These are phyloP conservation scores for Auanema freiburgensis DNA, from an alignment of 2,888 invertebrate genomes.

Conservation along the genomic window DNA sequence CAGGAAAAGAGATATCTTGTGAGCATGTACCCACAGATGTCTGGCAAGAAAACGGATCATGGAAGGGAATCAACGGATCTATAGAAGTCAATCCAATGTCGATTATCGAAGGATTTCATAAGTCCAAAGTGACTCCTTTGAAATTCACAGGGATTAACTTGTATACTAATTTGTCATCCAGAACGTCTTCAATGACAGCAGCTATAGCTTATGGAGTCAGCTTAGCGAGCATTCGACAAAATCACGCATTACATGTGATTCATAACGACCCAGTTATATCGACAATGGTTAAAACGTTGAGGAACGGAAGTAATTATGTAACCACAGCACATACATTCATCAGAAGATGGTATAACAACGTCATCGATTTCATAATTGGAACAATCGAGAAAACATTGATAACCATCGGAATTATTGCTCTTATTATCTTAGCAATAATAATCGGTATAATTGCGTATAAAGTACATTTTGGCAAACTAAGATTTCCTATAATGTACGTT, in stretches of 20 bases:
- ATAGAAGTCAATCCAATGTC: background rate
- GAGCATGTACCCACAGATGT: background rate
- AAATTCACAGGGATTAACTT: background rate
- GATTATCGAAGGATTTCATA: background rate
- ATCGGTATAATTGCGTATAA: too few species aligned
- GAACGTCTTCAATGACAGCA: background rate
- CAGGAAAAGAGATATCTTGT: background rate
- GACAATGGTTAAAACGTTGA: too few species aligned
- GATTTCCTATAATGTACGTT: too few species aligned
- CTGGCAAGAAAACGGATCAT: background rate
- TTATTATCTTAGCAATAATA: too few species aligned
- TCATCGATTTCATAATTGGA: too few species aligned
- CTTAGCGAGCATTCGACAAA: background rate
- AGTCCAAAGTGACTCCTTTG: background rate
- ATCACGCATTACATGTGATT: background rate
- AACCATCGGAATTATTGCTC: too few species aligned
- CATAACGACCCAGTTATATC: too few species aligned
- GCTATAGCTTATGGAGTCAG: background rate
- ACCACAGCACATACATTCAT: too few species aligned
- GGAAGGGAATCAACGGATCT: background rate
- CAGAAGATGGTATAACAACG: too few species aligned
- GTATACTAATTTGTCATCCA: background rate
- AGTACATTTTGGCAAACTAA: too few species aligned
- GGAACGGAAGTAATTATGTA: too few species aligned
- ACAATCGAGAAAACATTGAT: too few species aligned